A percentile compares a stretch with the other conserved stretches of the same genome.
These are phyloP conservation scores for Steatocranus sp. DNA, from an alignment of 2,797 vertebrate genomes.

Conservation along the genomic window DNA sequence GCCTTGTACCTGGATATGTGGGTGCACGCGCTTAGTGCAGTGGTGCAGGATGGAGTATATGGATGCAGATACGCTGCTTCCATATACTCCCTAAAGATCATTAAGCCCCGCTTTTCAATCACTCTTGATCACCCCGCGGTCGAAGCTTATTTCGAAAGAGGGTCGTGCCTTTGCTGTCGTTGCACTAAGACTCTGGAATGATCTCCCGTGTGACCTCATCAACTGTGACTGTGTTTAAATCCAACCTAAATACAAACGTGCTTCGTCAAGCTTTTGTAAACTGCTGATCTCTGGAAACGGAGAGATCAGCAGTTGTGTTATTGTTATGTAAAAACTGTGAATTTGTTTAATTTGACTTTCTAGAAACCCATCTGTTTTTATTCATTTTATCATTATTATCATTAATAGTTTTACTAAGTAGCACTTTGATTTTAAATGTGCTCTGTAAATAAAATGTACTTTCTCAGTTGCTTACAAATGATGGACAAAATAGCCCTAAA, in stretches of 20 bases:
- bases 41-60: neutral
- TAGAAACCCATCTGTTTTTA: neutral
- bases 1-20: neutral
- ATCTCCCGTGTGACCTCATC: neutral
- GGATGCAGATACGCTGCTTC: neutral
- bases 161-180: neutral
- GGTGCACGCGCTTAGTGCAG: neutral
- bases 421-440: neutral
- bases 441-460: neutral
- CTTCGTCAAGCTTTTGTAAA: neutral
- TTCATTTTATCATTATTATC: neutral
- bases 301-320: neutral
- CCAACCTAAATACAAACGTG: neutral
- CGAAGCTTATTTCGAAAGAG: neutral
- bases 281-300: neutral
- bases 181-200: neutral
- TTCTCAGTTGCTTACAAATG: neutral
- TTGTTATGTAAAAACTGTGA: neutral
- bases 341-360: neutral
- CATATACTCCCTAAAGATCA: neutral
- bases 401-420: neutral
- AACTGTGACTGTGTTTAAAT: neutral
- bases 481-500: neutral
- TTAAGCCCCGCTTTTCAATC: neutral
- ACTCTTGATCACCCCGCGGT: neutral